A percentile compares a stretch with the other conserved stretches of the same genome.
phyloP scores from a whole-genome alignment of 64 coral and sea anemone species.

The Acropora tenuis region DNA sequence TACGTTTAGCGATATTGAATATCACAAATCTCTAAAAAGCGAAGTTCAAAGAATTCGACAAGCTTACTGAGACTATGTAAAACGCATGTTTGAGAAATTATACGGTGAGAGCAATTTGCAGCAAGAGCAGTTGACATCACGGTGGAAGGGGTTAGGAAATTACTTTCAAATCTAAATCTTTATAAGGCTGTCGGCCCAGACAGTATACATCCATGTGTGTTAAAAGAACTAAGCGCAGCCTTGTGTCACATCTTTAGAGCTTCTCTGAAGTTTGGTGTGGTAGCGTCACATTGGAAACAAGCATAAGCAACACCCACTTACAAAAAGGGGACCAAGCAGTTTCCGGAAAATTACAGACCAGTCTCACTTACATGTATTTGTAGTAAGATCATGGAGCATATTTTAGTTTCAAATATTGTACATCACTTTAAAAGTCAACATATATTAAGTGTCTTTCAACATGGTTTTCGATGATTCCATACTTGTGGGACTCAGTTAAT shows the following conservation, averaged over 20 bases:
- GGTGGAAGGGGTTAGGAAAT: conserved; percentile 5
- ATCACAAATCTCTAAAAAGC: conserved; percentile 7
- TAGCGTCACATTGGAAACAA: conserved; percentile 13
- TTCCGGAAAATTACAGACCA: conserved; percentile 34
- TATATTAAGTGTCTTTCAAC: not conserved
- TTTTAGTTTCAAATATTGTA: not conserved
- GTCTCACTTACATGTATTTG: conserved; percentile 41
- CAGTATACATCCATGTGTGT: not conserved
- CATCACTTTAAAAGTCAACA: no score
- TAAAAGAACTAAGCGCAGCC: conserved; percentile 37
- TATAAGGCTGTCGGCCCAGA: conserved; percentile 31
- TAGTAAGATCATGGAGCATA: conserved; percentile 49
- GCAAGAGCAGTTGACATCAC: conserved; percentile 26
- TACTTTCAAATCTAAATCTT: conserved; percentile 15
- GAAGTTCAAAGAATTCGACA: conserved; percentile 42
- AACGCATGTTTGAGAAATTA: conserved; percentile 13
- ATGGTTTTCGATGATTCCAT: not conserved
- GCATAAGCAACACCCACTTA: conserved; percentile 24
- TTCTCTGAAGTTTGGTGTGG: not conserved
- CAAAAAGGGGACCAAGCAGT: conserved; percentile 22
- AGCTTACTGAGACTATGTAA: conserved; percentile 42
- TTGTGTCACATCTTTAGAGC: conserved; percentile 17
- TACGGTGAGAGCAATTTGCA: not conserved
- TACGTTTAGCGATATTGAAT: not conserved
- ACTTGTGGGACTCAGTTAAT: not conserved